phyloP scores from a whole-genome alignment of 2,113 vertebrate genomes.

The Lamprotornis superbus region DNA sequence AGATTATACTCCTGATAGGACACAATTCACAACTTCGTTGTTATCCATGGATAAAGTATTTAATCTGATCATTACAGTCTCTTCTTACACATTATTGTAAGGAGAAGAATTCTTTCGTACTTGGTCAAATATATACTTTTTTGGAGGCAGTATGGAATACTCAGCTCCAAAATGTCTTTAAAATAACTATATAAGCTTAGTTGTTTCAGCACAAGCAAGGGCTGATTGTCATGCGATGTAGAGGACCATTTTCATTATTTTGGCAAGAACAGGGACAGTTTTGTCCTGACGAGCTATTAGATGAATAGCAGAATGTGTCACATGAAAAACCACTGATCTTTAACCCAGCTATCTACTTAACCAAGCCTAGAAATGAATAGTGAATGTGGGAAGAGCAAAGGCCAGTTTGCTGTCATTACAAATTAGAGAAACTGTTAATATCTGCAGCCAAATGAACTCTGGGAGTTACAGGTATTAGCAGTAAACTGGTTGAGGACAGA shows the following conservation, averaged over 20 bases:
- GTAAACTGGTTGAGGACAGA: slow-evolving; percentile 26
- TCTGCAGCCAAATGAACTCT: slow-evolving; percentile 66
- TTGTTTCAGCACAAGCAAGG: slow-evolving; percentile 75
- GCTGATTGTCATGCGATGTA: slow-evolving; percentile 89
- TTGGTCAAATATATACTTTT: not conserved
- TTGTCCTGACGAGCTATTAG: slow-evolving; percentile 89
- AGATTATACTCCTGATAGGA: slow-evolving; percentile 26
- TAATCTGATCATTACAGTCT: slow-evolving; percentile 1
- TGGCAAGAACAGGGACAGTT: slow-evolving; percentile 93
- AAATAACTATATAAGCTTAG: slow-evolving; percentile 63
- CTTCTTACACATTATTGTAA: slow-evolving; percentile 1
- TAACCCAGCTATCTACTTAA: slow-evolving; percentile 80
- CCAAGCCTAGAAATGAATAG: slow-evolving; percentile 78
- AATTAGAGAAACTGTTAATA: slow-evolving; percentile 79
- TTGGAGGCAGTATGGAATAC: not conserved
- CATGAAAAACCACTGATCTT: slow-evolving; percentile 88
- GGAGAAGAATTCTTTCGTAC: not conserved
- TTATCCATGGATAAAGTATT: not conserved
- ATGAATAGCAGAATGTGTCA: slow-evolving; percentile 87
- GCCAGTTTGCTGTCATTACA: slow-evolving; percentile 81
- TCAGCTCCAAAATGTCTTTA: slow-evolving; percentile 25
- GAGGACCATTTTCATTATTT: slow-evolving; percentile 83
- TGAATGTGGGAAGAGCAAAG: slow-evolving; percentile 78
- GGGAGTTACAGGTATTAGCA: slow-evolving; percentile 72
- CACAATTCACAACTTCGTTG: slow-evolving; percentile 1